phyloP scores from a whole-genome alignment of 2,797 vertebrate species.

The Helarctos malayanus region DNA sequence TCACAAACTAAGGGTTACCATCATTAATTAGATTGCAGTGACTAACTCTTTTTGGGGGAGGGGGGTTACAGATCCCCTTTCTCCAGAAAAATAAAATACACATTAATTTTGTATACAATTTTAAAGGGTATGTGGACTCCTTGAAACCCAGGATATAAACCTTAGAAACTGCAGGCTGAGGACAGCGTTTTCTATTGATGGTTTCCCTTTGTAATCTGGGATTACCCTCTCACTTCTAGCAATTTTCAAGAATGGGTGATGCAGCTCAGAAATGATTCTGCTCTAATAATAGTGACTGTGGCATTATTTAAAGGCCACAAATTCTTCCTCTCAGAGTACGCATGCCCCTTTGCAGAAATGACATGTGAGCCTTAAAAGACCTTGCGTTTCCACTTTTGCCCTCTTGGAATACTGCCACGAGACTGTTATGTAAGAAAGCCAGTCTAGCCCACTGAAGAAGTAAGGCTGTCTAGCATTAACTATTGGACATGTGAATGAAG shows the following conservation, averaged over 20 bases:
- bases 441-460: neutral
- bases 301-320: conserved; percentile 25
- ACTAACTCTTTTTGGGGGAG: neutral
- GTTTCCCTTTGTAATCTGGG: conserved; percentile 13
- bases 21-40: neutral
- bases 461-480: neutral
- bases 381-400: neutral
- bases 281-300: neutral
- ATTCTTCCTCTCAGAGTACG: neutral
- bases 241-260: conserved; percentile 27
- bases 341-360: conserved; percentile 4
- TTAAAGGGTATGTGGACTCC: neutral
- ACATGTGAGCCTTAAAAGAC: neutral
- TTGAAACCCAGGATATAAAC: neutral
- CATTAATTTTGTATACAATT: neutral
- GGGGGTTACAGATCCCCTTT: neutral
- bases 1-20: conserved; percentile 44
- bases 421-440: neutral
- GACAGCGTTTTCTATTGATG: neutral
- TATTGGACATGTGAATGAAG: neutral
- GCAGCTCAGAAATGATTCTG: conserved; percentile 53
- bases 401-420: neutral
- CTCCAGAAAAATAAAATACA: conserved; percentile 14
- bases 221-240: neutral
- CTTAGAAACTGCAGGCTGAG: conserved; percentile 14